Base-by-base conservation (phyloP, 2,113 vertebrate species). In the Phalacrocorax carbo region DNA sequence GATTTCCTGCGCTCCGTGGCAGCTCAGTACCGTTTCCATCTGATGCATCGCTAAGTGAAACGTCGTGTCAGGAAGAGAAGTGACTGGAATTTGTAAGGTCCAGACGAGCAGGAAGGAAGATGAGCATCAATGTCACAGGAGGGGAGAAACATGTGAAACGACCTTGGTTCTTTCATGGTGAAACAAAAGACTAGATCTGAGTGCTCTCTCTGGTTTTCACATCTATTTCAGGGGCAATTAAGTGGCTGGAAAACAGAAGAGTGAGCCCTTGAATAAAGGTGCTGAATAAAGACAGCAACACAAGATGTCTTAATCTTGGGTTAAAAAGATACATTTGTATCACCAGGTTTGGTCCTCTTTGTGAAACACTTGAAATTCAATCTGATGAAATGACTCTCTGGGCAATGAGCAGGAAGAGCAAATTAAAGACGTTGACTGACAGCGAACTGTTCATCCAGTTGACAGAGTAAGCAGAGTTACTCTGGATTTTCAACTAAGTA, bases 21-120 rank as follows among this genome's bases (percentile, higher is more conserved):
- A 90, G 92, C 85, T 91, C 65, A 6, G 72, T 7, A 11, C 62
- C 9, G 26, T 91, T 96, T 75, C 92, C 89, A 51, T 68, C 69
- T 18, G 5, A 38, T 23, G 51, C 76, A 77, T 62, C 11, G 1
- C 71, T 48, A 0, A 70, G 68, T 51, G 94, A 90, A 58, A 52
- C 8, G 91, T 16, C 64, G 69, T 66, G 87, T 66, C 79, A 78
- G 91, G 82, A 70, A 46, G 66, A 91, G 84, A 93, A 94, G 86
- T 44, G 85, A 42, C 66, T 73, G 82, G 84, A 66, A 92, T 95
- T 57, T 52, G 46, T 66, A 54, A 68, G 82, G 84, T 88, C 81
- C 54, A 25, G 73, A 27, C 51, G 93, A 90, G 61, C 93, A 92
- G 89, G 95, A 91, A 94, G 93, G 93, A 95, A 91, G 94, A 93